Conservation (phyloP, 1,140 invertebrate genomes). For the Leptoteleia sp. region DNA sequence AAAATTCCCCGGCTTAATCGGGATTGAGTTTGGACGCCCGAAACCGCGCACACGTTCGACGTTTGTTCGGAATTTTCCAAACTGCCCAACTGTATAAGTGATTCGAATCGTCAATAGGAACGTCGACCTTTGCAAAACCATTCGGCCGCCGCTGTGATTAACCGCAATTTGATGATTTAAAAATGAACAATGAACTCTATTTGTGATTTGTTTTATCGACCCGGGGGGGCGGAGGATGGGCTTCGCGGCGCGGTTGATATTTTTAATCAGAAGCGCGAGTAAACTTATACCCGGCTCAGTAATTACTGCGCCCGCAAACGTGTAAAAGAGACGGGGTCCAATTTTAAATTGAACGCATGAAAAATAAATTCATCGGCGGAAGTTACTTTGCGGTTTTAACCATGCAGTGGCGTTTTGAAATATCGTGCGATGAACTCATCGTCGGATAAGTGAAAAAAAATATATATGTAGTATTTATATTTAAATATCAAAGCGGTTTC, state of each 20-base stretch:
- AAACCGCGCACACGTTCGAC: constrained; percentile 60
- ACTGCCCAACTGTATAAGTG: constrained; percentile 36
- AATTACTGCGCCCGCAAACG: constrained; percentile 18
- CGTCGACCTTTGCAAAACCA: constrained; percentile 17
- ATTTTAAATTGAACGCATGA: constrained; percentile 36
- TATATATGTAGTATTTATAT: neutral
- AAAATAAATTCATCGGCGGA: constrained; percentile 30
- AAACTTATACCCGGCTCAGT: constrained; percentile 14
- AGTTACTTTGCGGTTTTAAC: constrained; percentile 17
- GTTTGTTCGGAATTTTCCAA: constrained; percentile 49
- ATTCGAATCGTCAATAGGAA: constrained; percentile 50
- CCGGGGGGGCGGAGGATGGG: constrained; percentile 1
- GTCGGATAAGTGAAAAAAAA: neutral
- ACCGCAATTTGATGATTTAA: constrained; percentile 47
- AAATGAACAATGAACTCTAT: constrained; percentile 31
- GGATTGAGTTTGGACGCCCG: constrained; percentile 35
- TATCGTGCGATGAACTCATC: neutral
- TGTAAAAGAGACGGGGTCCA: neutral
- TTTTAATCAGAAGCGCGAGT: constrained; percentile 21
- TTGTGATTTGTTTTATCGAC: constrained; percentile 24
- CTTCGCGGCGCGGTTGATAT: constrained; percentile 2
- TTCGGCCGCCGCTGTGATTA: constrained; percentile 12
- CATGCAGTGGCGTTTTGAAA: constrained; percentile 12
- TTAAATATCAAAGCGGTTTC: neutral
- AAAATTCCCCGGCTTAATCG: constrained; percentile 54